Base-by-base conservation (phyloP, 2,113 vertebrate species). In the Syngnathus floridae region DNA sequence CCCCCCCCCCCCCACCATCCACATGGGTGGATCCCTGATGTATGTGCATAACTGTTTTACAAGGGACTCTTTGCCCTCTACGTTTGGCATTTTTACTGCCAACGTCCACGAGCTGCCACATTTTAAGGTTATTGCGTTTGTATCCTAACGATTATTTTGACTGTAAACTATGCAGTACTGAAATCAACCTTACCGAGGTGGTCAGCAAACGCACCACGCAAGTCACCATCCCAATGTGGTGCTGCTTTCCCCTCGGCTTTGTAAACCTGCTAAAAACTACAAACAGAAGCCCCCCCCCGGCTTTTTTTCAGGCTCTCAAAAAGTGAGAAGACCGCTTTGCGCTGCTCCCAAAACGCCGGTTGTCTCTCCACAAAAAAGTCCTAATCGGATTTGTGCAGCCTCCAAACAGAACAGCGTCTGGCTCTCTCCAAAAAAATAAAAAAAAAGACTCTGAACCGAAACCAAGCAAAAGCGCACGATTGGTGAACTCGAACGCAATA, bases 181-280 rank as follows among this genome's bases (percentile, higher is more conserved):
- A 55, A 21, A 55, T 26, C 58, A 65, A 70, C 41, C 83, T 88
- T 84, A 87, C 82, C 84, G 79, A 67, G 16, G 69, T 64, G 87
- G 67, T 85, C 87, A 86, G 85, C 61, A 71, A 70, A 77, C 69
- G 70, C 67, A 48, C 59, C 41, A n/a, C 56, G 6, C 68, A 40
- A 35, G 54, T 79, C 79, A 81, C 72, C 66, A 22, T 41, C n/a
- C n/a, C 38, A 13, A 38, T 21, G 9, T n/a, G 9, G 8, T 40
- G 37, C 57, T n/a, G 66, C 63, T 69, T 54, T 72, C 86, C 84
- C 85, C 65, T 58, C 9, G 67, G 62, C 49, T 70, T 58, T 64
- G 59, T 35, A 73, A 54, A 67, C 65, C 71, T 35, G 36, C 13
- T 16, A 52, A 58, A 54, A 67, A 71, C 69, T 38, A 71, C 55